Conservation (phyloP, 1,140 invertebrate genomes). For the Euwallacea similis region DNA sequence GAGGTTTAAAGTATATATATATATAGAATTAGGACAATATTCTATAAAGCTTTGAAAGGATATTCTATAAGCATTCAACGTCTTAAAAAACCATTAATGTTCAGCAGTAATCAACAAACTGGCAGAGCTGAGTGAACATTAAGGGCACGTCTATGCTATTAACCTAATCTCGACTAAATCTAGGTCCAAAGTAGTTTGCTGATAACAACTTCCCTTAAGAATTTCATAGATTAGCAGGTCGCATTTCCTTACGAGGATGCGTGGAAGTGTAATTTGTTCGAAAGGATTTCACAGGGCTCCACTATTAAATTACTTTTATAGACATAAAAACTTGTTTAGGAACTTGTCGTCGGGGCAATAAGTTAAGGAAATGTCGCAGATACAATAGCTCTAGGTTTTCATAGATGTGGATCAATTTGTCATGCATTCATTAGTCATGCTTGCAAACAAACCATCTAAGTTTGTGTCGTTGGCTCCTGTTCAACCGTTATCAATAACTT, state of each 20-base stretch:
- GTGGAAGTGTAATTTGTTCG: not conserved
- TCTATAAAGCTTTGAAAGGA: too few species aligned
- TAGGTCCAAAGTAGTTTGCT: constrained; percentile 30
- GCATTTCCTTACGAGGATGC: constrained; percentile 8
- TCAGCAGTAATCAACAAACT: constrained; percentile 31
- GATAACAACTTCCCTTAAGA: constrained; percentile 31
- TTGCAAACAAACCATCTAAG: constrained; percentile 45
- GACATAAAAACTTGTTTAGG: not conserved
- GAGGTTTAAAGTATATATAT: too few species aligned
- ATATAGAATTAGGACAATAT: too few species aligned
- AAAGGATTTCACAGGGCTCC: not conserved
- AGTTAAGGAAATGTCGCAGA: constrained; percentile 13
- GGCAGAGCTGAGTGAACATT: constrained; percentile 24
- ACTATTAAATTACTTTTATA: constrained; percentile 1
- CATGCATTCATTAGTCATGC: constrained; percentile 46
- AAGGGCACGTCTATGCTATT: constrained; percentile 33
- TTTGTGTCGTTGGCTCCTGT: constrained; percentile 42
- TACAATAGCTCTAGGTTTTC: constrained; percentile 29
- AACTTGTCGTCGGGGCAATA: not conserved
- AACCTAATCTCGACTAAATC: constrained; percentile 32
- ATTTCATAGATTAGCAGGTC: constrained; percentile 19
- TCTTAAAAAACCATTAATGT: constrained; percentile 36
- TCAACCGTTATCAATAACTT: constrained; percentile 45
- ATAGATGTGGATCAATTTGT: constrained; percentile 43
- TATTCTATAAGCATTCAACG: too few species aligned